Evolutionary conservation across 1,140 invertebrate species (phyloP).

Genomic region (Nymphalis io): DNA sequence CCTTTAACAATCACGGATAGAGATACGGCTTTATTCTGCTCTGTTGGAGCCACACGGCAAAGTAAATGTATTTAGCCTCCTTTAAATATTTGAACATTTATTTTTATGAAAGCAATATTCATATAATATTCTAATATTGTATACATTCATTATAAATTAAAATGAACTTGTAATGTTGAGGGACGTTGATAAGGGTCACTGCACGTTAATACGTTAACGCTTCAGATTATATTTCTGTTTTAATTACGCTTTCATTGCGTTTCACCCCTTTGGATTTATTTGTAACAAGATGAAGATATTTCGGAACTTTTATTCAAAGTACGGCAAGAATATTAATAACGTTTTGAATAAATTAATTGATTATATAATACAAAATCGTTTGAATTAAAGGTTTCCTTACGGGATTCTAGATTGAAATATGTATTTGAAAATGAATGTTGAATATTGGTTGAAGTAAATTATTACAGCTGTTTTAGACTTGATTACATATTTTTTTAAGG

Average conservation of each 20-base stretch:
- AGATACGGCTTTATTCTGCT: no score
- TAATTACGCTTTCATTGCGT: conserved; percentile 31
- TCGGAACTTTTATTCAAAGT: conserved; percentile 19
- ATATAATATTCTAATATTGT: conserved; percentile 11
- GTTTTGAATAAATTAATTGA: conserved; percentile 3
- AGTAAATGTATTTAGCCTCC: no score
- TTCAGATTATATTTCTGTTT: conserved; percentile 33
- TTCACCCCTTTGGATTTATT: conserved; percentile 32
- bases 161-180: conserved; percentile 27
- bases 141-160: conserved; percentile 27
- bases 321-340: not conserved
- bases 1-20: no score
- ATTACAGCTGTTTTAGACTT: no score
- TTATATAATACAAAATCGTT: not conserved
- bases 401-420: no score
- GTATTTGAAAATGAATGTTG: no score
- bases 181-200: conserved; percentile 31
- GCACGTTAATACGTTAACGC: conserved; percentile 28
- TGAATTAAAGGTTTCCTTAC: not conserved
- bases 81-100: not conserved
- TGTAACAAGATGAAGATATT: conserved; percentile 35
- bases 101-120: not conserved
- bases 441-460: no score
- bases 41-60: no score
- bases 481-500: no score